Evolutionary conservation across 2,797 vertebrate genomes (phyloP).

Genomic region (Zalophus californianus): DNA sequence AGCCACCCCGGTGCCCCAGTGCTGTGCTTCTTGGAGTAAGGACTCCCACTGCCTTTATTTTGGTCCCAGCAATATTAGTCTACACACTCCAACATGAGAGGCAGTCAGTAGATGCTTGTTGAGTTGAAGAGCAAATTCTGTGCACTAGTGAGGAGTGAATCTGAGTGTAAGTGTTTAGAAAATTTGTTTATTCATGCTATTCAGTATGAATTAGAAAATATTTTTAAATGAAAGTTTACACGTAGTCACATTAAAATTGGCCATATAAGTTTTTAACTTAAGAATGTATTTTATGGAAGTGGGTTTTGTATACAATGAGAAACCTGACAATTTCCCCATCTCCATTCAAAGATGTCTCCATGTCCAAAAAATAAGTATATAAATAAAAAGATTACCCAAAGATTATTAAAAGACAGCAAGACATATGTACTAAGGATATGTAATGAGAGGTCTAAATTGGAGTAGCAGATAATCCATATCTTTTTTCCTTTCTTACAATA

Average conservation of each 20-base stretch:
- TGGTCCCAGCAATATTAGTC: background rate
- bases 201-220: background rate
- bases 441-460: background rate
- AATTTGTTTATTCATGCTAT: background rate
- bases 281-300: background rate
- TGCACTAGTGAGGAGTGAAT: background rate
- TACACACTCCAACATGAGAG: background rate
- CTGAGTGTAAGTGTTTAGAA: background rate
- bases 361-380: no score
- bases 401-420: background rate
- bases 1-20: no score
- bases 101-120: rapidly evolving
- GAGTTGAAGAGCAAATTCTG: background rate
- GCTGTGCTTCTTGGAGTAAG: background rate
- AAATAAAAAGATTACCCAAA: background rate
- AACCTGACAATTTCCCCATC: rapidly evolving
- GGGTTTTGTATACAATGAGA: background rate
- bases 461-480: background rate
- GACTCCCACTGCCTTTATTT: background rate
- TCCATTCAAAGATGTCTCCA: background rate
- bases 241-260: background rate
- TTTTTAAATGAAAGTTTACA: background rate
- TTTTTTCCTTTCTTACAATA: background rate
- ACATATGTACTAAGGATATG: background rate
- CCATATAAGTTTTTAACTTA: background rate